Percentiles rank a stretch among this genome's conserved stretches.
These are phyloP conservation scores for Nothobranchius kuhntae DNA, from an alignment of 2,113 vertebrate genomes.

Conservation along the genomic window DNA sequence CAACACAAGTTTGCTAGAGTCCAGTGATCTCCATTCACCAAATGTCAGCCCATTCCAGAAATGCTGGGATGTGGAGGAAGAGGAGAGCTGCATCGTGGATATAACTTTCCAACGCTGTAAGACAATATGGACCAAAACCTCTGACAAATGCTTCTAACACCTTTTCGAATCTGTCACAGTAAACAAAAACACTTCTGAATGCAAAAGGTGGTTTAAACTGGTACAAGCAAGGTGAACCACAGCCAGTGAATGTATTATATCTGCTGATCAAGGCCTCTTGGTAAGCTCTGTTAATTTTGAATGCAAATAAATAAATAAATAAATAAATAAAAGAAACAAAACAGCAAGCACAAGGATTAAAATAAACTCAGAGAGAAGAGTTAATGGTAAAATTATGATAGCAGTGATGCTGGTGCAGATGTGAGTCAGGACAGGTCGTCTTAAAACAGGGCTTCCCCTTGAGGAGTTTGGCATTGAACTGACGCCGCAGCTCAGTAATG, in stretches of 20 bases:
- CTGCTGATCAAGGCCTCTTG: conserved; percentile 64
- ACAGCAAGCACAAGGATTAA: conserved; percentile 1
- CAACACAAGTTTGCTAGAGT: too few relatives aligned
- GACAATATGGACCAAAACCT: too few relatives aligned
- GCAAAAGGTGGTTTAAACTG: too few relatives aligned
- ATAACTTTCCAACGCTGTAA: too few relatives aligned
- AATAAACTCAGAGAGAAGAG: conserved; percentile 55
- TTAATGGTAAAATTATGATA: conserved; percentile 8
- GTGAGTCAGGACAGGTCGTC: neutral
- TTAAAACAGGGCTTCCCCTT: conserved; percentile 33
- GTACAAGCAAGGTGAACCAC: too few relatives aligned
- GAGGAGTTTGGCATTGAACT: conserved; percentile 38
- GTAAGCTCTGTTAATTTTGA: conserved; percentile 50
- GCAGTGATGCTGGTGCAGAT: conserved; percentile 6
- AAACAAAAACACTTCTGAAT: too few relatives aligned
- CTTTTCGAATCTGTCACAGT: too few relatives aligned
- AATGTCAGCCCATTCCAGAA: too few relatives aligned
- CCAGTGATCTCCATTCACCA: too few relatives aligned
- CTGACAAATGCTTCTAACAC: too few relatives aligned
- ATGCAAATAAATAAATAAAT: conserved; percentile 9
- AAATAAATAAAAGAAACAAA: neutral
- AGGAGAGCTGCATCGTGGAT: too few relatives aligned
- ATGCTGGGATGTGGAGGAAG: too few relatives aligned
- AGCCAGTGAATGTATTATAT: conserved; percentile 31
- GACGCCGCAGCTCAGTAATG: conserved; percentile 14